A percentile compares a stretch with the other conserved stretches of the same genome.
Conservation (phyloP, 2,888 invertebrate species). For the Calameuta filiformis region DNA sequence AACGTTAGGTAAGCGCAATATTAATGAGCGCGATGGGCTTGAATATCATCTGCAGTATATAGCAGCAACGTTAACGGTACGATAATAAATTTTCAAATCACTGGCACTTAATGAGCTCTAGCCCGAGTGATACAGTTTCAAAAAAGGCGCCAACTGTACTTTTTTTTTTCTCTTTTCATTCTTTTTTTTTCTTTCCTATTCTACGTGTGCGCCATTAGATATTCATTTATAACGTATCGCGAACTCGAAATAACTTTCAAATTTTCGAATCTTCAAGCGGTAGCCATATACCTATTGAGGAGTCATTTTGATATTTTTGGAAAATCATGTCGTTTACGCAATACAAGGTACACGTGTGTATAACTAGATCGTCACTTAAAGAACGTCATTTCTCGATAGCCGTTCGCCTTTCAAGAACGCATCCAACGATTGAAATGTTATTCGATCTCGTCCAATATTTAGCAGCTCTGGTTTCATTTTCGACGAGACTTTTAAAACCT, state of each 20-base stretch:
- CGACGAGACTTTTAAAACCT: constrained; percentile 38
- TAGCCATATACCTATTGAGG: no score
- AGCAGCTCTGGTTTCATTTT: constrained; percentile 27
- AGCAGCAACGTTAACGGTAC: background rate
- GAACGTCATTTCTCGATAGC: background rate
- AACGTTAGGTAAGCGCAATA: no score
- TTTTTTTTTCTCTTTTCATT: no score
- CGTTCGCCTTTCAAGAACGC: constrained; percentile 25
- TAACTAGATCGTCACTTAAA: background rate
- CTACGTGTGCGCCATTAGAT: no score
- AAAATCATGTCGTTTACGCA: no score
- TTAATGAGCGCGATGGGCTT: background rate
- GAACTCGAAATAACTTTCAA: no score
- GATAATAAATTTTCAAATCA: background rate
- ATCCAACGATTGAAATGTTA: constrained; percentile 43
- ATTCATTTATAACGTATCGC: no score
- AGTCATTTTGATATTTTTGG: no score
- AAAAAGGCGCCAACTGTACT: background rate
- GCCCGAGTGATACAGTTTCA: background rate
- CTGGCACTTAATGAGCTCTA: background rate
- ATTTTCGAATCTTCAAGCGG: no score
- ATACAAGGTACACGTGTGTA: background rate
- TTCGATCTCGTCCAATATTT: constrained; percentile 40
- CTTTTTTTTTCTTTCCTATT: no score
- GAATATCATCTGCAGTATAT: background rate